These are phyloP conservation scores for Coregonus sp. DNA, from an alignment of 2,797 vertebrate genomes.

Conservation along the genomic window DNA sequence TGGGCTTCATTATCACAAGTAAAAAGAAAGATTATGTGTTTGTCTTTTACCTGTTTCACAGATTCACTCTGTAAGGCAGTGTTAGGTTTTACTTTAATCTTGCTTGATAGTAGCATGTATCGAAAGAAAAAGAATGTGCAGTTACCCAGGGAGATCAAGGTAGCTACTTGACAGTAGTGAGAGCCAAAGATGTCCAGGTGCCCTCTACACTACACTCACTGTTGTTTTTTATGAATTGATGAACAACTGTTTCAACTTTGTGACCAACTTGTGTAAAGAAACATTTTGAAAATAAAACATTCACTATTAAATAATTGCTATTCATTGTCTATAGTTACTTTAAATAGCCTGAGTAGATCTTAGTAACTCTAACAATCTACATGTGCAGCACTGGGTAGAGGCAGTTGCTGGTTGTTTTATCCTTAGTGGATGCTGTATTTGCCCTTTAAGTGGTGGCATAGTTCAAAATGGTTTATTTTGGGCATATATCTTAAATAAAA, in stretches of 20 bases:
- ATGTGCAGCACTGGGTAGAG: slow-evolving; percentile 27
- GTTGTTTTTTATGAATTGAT: background rate
- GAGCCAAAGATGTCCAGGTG: too few relatives aligned
- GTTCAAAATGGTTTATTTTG: slow-evolving; percentile 7
- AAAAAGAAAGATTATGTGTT: too few relatives aligned
- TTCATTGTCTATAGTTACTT: background rate
- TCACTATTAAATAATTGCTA: background rate
- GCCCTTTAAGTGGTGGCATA: slow-evolving; percentile 44
- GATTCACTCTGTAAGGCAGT: background rate
- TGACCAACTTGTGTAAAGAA: slow-evolving; percentile 1
- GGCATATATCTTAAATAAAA: background rate
- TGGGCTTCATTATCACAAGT: background rate
- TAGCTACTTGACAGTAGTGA: background rate
- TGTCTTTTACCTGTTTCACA: background rate
- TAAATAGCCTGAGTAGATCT: background rate
- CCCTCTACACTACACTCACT: background rate
- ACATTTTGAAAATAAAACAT: background rate
- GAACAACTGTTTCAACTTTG: background rate
- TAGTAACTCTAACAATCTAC: background rate
- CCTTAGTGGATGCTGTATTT: slow-evolving; percentile 31
- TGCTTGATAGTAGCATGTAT: background rate
- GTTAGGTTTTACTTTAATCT: background rate
- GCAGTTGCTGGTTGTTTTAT: slow-evolving; percentile 26
- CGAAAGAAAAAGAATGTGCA: background rate
- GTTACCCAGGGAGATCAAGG: background rate